Evolutionary conservation across 2,797 vertebrate genomes (phyloP), one percentile per base, ranked within the genome.

Genomic region (Pangasius larnaudii): DNA sequence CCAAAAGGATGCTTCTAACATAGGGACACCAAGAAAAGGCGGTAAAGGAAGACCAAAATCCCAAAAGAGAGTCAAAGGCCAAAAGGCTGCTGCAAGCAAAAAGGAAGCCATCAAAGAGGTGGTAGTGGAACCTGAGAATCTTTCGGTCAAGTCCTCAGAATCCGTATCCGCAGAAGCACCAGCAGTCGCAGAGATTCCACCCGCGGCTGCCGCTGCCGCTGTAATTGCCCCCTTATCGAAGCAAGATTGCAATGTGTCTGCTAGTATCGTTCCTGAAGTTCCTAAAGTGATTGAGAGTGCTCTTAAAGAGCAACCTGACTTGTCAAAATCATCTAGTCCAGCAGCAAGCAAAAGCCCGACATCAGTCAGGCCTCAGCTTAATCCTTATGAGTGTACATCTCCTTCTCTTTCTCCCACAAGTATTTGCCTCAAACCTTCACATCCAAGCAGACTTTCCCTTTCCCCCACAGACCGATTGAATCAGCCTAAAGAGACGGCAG

Each of bases 401-500:
- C 92, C 96, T 18, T 95, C 95, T 19, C 90, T 95, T 9, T 89
- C 96, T 0, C 95, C 96, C 13, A 78, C 94, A 0, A 89, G 93
- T 0, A 93, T 93, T 0, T 92, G 93, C 56, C 92, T 97, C 59
- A 96, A 96, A 79, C 39, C 96, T 0, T 90, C 96, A 0, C 93
- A 95, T 27, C 89, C 95, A 10, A 39, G 94, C 0, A 89, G 94
- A 33, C 93, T 94, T 0, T 91, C 95, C 19, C 92, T 93, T 89
- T 96, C 96, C 53, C 95, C 96, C 59, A 94, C 95, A 69, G 98
- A 99, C 78, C 97, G 98, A 96, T 94, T 96, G 69, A 96, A 95
- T 8, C 96, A 96, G 87, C 94, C 97, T 0, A 98, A 98, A 90
- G 98, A 99, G 18, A 84, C 94, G 0, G 94, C 90, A 10, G 91